These are phyloP conservation scores for Philereme vetulata DNA, from an alignment of 2,888 invertebrate species.

Conservation along the genomic window DNA sequence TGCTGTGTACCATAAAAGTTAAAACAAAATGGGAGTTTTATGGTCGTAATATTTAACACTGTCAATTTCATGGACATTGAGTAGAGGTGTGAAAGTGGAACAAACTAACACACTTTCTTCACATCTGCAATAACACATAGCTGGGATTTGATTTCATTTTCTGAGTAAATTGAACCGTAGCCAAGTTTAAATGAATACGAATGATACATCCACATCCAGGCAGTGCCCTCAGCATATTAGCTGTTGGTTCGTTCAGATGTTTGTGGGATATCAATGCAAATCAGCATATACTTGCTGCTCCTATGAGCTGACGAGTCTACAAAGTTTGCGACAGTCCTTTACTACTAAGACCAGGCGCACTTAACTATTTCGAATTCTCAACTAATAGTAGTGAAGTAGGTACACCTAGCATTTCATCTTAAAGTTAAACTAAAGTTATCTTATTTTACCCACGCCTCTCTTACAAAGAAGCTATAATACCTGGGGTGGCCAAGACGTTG, in stretches of 20 bases:
- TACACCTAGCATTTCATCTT: too few relatives aligned
- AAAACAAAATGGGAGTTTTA: neutral
- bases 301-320: slow-evolving; percentile 49
- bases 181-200: slow-evolving; percentile 1
- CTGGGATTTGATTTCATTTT: slow-evolving; percentile 14
- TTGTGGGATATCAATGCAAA: slow-evolving; percentile 65
- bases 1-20: too few relatives aligned
- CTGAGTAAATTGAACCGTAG: slow-evolving; percentile 10
- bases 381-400: too few relatives aligned
- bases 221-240: slow-evolving; percentile 60
- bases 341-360: neutral
- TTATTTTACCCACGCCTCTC: too few relatives aligned
- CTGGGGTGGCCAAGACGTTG: too few relatives aligned
- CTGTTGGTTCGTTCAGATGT: slow-evolving; percentile 71
- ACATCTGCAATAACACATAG: slow-evolving; percentile 21
- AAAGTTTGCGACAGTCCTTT: slow-evolving; percentile 51
- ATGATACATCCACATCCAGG: slow-evolving; percentile 65
- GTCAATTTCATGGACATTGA: slow-evolving; percentile 22
- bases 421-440: too few relatives aligned
- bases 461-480: too few relatives aligned
- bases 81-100: slow-evolving; percentile 26
- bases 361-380: too few relatives aligned
- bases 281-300: slow-evolving; percentile 57
- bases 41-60: slow-evolving; percentile 10
- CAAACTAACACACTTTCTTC: slow-evolving; percentile 27